A percentile compares a stretch with the other conserved stretches of the same genome.
These are phyloP conservation scores for Cynocephalus volans DNA, from an alignment of 2,113 vertebrate species.

Conservation along the genomic window DNA sequence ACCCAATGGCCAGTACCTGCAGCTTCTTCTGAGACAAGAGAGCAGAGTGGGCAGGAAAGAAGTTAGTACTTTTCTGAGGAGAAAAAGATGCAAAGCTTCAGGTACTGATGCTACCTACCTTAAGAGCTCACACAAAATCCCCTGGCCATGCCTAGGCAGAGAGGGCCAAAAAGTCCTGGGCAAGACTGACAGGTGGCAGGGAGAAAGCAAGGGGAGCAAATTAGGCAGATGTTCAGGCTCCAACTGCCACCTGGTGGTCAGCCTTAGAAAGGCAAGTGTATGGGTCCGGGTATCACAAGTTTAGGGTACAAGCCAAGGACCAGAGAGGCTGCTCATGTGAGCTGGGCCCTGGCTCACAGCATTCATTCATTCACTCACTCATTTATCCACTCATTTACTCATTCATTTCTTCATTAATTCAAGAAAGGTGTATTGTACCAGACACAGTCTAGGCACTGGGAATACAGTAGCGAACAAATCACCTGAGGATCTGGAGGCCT, in stretches of 20 bases:
- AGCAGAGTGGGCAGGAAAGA: not conserved
- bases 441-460: not conserved
- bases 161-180: not conserved
- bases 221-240: constrained; percentile 27
- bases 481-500: not conserved
- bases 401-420: constrained; percentile 42
- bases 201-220: not conserved
- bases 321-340: constrained; percentile 1
- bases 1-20: not conserved
- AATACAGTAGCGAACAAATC: constrained; percentile 16
- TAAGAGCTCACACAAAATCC: constrained; percentile 34
- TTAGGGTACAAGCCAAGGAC: not conserved
- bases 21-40: constrained; percentile 36
- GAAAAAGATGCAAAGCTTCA: constrained; percentile 53
- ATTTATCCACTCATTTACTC: not conserved
- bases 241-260: constrained; percentile 78
- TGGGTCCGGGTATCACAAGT: not conserved
- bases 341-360: not conserved
- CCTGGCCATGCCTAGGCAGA: not conserved
- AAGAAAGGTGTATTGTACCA: not conserved
- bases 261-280: constrained; percentile 13
- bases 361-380: constrained; percentile 21
- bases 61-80: constrained; percentile 33
- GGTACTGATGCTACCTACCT: not conserved
- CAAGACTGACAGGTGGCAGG: not conserved